These are phyloP conservation scores for Holacanthella duospinosa DNA, from an alignment of 2,888 invertebrate species.

Conservation along the genomic window DNA sequence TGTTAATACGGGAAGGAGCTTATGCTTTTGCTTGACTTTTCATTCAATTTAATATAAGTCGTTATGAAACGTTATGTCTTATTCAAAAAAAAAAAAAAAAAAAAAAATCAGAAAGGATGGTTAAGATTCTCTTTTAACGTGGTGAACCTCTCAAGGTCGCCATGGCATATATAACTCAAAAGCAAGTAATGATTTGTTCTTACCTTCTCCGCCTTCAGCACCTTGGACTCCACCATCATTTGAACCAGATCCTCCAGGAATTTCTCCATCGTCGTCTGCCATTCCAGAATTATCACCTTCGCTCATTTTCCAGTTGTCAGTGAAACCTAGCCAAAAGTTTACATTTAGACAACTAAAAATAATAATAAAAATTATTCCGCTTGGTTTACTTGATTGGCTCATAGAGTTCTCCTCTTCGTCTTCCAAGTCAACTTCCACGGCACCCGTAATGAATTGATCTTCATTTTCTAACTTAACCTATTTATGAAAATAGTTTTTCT, in stretches of 20 bases:
- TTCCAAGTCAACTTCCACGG: background rate
- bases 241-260: background rate
- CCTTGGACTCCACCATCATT: background rate
- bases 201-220: constrained; percentile 6
- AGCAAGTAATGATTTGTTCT: background rate
- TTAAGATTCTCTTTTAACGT: background rate
- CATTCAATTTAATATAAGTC: background rate
- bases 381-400: background rate
- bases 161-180: constrained; percentile 1
- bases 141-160: constrained; percentile 5
- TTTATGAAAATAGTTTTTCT: background rate
- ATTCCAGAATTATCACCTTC: constrained; percentile 4
- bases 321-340: background rate
- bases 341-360: too few species aligned
- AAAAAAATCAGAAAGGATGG: background rate
- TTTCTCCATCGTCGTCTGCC: constrained; percentile 1
- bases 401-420: background rate
- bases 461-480: background rate
- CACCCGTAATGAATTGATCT: background rate
- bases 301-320: background rate
- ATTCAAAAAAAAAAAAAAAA: background rate
- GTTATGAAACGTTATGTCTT: background rate
- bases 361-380: too few species aligned
- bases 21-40: background rate
- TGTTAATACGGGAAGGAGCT: background rate